Evolutionary conservation across 2,113 vertebrate genomes (phyloP).

Genomic region (Mesitornis unicolor): DNA sequence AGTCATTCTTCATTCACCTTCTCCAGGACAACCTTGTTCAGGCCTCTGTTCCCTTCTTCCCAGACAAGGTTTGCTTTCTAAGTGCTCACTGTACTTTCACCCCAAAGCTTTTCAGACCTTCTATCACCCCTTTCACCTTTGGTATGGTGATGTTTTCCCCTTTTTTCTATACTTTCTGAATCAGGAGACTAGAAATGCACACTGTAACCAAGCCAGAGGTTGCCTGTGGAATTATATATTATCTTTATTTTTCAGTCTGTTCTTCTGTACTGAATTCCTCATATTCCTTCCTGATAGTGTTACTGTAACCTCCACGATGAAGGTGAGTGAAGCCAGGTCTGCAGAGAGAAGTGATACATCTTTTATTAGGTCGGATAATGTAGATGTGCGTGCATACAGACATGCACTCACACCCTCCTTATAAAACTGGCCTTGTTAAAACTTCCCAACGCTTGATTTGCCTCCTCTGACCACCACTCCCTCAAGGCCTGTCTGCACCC

Average conservation of each 20-base stretch:
- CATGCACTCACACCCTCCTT: neutral
- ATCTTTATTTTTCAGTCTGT: accelerated
- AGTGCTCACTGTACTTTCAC: neutral
- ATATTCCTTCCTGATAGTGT: neutral
- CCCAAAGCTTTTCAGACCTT: neutral
- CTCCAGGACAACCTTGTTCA: neutral
- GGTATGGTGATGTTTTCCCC: neutral
- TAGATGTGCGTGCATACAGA: neutral
- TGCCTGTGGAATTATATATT: neutral
- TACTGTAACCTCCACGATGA: neutral
- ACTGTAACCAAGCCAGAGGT: neutral
- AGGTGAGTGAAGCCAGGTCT: neutral
- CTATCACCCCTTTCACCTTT: neutral
- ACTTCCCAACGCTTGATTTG: neutral
- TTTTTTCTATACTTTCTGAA: neutral
- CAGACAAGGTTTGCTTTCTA: neutral
- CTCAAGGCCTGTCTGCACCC: slow-evolving; percentile 34
- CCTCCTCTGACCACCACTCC: slow-evolving; percentile 35
- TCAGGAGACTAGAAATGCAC: neutral
- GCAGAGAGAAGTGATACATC: neutral
- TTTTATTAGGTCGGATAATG: neutral
- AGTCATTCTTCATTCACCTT: neutral
- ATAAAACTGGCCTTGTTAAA: neutral
- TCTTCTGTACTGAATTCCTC: neutral
- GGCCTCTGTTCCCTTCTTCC: neutral